phyloP scores from a whole-genome alignment of 2,888 invertebrate genomes.

The Eupithecia subumbrata region DNA sequence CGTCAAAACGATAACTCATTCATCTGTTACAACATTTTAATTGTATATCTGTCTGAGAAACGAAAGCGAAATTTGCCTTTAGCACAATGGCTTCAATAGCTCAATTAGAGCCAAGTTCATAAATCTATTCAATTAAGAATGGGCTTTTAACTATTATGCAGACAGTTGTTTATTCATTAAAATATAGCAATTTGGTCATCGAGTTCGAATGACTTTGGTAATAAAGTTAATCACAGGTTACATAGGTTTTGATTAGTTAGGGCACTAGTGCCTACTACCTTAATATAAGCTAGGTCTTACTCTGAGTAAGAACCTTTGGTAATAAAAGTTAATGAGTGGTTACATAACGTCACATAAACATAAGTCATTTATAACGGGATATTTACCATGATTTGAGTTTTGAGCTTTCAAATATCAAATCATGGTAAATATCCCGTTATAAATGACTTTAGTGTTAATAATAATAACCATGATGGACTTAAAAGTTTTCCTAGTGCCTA shows the following conservation, averaged over 20 bases:
- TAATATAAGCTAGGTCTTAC: too few relatives aligned
- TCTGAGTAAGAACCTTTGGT: too few relatives aligned
- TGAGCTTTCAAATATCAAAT: too few relatives aligned
- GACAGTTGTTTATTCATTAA: constrained; percentile 8
- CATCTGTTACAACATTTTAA: constrained; percentile 49
- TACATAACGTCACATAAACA: too few relatives aligned
- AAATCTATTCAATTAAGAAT: constrained; percentile 29
- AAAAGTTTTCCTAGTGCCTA: too few relatives aligned
- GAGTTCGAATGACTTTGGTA: not conserved
- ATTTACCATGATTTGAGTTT: too few relatives aligned
- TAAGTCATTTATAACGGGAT: too few relatives aligned
- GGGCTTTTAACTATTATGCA: constrained; percentile 12
- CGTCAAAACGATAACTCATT: constrained; percentile 36
- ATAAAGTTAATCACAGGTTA: not conserved
- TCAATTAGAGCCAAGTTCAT: constrained; percentile 42
- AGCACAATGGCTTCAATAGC: constrained; percentile 40
- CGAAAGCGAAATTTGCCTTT: constrained; percentile 56
- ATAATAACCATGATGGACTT: too few relatives aligned
- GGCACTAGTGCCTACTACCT: too few relatives aligned
- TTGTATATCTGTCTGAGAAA: constrained; percentile 51
- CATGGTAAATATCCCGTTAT: too few relatives aligned
- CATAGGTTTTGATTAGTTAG: not conserved
- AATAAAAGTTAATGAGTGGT: too few relatives aligned
- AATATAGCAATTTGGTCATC: not conserved
- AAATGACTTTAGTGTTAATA: too few relatives aligned